Conservation (phyloP, 2,797 vertebrate genomes). For the Melanogrammus aeglefinus region DNA sequence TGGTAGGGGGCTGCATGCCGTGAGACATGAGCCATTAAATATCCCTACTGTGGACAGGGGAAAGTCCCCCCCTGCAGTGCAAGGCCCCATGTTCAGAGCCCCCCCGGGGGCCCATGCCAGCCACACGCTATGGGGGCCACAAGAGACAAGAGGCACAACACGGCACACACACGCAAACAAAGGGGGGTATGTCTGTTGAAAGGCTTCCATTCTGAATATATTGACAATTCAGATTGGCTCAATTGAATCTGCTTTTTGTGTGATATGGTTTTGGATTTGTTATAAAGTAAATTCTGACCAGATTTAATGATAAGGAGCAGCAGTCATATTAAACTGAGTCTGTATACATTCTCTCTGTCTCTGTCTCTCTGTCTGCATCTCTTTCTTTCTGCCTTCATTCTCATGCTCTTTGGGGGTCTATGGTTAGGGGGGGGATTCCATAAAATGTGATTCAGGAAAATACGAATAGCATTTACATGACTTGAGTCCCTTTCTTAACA, state of each 20-base stretch:
- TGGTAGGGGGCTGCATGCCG: conserved; percentile 63
- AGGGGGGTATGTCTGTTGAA: not conserved
- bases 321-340: not conserved
- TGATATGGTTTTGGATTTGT: not conserved
- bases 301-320: not conserved
- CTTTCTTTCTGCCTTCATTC: not conserved
- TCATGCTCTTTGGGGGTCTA: not conserved
- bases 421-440: not conserved
- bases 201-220: not conserved
- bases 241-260: not conserved
- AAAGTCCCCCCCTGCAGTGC: conserved; percentile 19
- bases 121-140: conserved; percentile 10
- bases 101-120: conserved; percentile 23
- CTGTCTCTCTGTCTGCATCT: not conserved
- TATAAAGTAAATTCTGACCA: not conserved
- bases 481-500: not conserved
- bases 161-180: not conserved
- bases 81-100: conserved; percentile 30
- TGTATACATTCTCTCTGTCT: not conserved
- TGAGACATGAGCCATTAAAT: conserved; percentile 77
- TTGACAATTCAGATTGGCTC: not conserved
- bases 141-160: not conserved
- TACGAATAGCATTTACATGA: not conserved
- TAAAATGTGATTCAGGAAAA: not conserved
- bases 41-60: conserved; percentile 54